These are phyloP conservation scores for Hecatera dysodea DNA, from an alignment of 2,888 invertebrate species.

Conservation along the genomic window DNA sequence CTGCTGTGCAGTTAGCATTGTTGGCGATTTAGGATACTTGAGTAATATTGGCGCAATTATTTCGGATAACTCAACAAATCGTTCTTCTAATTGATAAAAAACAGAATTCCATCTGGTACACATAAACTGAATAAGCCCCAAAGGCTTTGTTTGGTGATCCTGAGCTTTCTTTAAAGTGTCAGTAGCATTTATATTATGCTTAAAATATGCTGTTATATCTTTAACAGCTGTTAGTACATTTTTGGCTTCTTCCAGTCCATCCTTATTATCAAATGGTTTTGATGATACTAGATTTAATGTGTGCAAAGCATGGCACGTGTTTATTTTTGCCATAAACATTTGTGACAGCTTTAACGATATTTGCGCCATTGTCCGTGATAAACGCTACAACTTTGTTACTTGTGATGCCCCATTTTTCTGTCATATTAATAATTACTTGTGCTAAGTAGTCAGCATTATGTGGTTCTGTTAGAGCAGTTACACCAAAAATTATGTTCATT, in stretches of 20 bases:
- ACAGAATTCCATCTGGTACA: conserved; percentile 67
- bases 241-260: conserved; percentile 63
- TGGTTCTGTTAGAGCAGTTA: neutral
- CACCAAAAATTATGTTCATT: conserved; percentile 25
- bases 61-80: conserved; percentile 64
- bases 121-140: conserved; percentile 41
- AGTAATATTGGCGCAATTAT: conserved; percentile 66
- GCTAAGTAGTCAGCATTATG: conserved; percentile 9
- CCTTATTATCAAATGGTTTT: conserved; percentile 63
- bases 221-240: conserved; percentile 64
- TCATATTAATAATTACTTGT: neutral
- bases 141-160: neutral
- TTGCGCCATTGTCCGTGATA: conserved; percentile 47
- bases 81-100: conserved; percentile 65
- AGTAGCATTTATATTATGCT: conserved; percentile 64
- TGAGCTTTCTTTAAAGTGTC: conserved; percentile 35
- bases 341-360: conserved; percentile 61
- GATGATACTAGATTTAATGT: conserved; percentile 64
- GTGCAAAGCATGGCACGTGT: conserved; percentile 61
- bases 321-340: conserved; percentile 64
- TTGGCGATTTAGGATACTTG: conserved; percentile 65
- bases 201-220: conserved; percentile 64
- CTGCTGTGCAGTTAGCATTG: conserved; percentile 66
- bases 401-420: conserved; percentile 48
- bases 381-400: conserved; percentile 57